Conservation (phyloP, 2,888 invertebrate genomes). For the Drosophila recens region DNA sequence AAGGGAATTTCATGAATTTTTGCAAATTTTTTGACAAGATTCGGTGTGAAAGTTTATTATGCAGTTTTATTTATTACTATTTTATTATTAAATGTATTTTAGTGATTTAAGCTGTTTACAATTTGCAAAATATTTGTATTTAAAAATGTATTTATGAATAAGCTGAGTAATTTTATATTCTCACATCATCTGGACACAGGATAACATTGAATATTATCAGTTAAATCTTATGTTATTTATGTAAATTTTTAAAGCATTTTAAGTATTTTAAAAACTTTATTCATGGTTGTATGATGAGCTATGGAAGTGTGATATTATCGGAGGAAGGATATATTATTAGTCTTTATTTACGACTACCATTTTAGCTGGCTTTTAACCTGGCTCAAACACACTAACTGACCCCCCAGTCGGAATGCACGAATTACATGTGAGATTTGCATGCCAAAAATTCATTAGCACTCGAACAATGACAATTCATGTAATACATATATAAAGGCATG, state of each 20-base stretch:
- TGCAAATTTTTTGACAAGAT: slow-evolving; percentile 13
- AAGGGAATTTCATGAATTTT: background rate
- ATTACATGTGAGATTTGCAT: slow-evolving; percentile 60
- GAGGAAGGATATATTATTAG: background rate
- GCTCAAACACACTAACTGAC: slow-evolving; percentile 7
- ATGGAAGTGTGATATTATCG: too few relatives aligned
- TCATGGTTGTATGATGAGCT: too few relatives aligned
- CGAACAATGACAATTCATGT: slow-evolving; percentile 72
- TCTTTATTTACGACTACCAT: slow-evolving; percentile 22
- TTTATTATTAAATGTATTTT: background rate
- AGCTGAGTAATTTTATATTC: too few relatives aligned
- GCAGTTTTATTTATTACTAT: background rate
- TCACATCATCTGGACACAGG: too few relatives aligned
- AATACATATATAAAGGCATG: slow-evolving; percentile 41
- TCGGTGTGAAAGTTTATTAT: slow-evolving; percentile 2
- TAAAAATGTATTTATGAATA: too few relatives aligned
- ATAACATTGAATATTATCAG: too few relatives aligned
- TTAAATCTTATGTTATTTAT: too few relatives aligned
- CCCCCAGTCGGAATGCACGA: slow-evolving; percentile 15
- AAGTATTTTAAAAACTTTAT: too few relatives aligned
- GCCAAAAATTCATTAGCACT: slow-evolving; percentile 73
- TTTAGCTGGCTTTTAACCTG: slow-evolving; percentile 20
- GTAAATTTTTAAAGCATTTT: too few relatives aligned
- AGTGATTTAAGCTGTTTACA: background rate
- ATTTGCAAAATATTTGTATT: too few relatives aligned